Evolutionary conservation across 2,113 vertebrate genomes (phyloP).

Genomic region (Gallinago media): DNA sequence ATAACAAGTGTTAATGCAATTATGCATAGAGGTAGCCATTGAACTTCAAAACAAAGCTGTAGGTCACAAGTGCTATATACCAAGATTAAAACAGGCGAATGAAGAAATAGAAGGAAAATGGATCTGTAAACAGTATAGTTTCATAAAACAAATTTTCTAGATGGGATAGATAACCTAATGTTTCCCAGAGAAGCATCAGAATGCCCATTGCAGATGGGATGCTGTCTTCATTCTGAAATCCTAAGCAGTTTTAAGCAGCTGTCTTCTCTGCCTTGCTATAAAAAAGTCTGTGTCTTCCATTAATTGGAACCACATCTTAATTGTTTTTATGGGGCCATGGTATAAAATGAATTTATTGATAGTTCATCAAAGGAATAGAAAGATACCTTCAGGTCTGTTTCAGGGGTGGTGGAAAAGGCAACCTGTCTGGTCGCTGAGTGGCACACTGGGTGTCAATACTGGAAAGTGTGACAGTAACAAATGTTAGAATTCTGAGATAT

Average conservation of each 20-base stretch:
- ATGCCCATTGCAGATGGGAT: background rate
- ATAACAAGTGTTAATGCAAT: background rate
- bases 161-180: background rate
- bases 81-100: background rate
- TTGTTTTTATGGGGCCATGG: background rate
- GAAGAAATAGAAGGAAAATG: background rate
- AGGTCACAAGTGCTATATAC: rapidly evolving
- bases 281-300: background rate
- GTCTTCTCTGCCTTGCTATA: background rate
- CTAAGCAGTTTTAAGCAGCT: background rate
- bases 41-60: background rate
- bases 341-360: background rate
- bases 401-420: background rate
- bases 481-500: background rate
- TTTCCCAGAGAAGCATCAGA: background rate
- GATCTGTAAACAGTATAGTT: background rate
- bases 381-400: background rate
- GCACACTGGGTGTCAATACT: rapidly evolving
- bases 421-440: rapidly evolving
- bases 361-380: background rate
- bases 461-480: rapidly evolving
- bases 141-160: background rate
- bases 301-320: background rate
- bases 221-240: background rate
- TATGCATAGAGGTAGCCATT: background rate